phyloP scores from a whole-genome alignment of 2,113 vertebrate species.

The Corvus moneduloides region DNA sequence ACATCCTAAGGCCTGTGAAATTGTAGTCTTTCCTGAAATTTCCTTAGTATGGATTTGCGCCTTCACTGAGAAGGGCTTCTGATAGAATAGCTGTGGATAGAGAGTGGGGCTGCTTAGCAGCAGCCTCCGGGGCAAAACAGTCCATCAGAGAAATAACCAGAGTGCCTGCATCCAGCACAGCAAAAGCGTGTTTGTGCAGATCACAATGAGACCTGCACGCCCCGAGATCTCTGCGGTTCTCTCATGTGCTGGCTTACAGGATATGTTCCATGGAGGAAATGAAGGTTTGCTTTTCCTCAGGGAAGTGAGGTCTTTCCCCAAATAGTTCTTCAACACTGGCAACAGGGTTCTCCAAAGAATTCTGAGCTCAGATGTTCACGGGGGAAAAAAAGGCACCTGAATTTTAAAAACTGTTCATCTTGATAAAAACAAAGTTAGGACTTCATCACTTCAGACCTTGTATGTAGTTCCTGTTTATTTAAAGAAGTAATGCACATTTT shows the following conservation, averaged over 20 bases:
- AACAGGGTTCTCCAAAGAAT: background rate
- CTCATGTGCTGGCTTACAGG: background rate
- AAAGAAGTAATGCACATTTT: background rate
- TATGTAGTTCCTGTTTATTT: background rate
- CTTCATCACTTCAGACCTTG: background rate
- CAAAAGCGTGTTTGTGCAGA: background rate
- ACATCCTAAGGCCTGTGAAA: background rate
- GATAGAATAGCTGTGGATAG: background rate
- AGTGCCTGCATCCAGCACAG: background rate
- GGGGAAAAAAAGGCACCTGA: background rate
- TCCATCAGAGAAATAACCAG: background rate
- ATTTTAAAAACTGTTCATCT: background rate
- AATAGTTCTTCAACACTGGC: background rate
- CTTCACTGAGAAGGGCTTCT: background rate
- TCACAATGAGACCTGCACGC: background rate
- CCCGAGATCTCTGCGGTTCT: background rate
- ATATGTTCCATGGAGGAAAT: background rate
- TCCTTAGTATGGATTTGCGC: background rate
- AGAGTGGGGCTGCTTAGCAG: background rate
- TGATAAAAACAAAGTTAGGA: background rate
- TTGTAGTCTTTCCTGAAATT: background rate
- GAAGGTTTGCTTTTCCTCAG: background rate
- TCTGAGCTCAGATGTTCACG: background rate
- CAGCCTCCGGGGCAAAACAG: background rate
- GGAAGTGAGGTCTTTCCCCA: background rate